A percentile compares a stretch with the other conserved stretches of the same genome.
These are phyloP conservation scores for Sympetrum striolatum DNA, from an alignment of 2,888 invertebrate species.

Conservation along the genomic window DNA sequence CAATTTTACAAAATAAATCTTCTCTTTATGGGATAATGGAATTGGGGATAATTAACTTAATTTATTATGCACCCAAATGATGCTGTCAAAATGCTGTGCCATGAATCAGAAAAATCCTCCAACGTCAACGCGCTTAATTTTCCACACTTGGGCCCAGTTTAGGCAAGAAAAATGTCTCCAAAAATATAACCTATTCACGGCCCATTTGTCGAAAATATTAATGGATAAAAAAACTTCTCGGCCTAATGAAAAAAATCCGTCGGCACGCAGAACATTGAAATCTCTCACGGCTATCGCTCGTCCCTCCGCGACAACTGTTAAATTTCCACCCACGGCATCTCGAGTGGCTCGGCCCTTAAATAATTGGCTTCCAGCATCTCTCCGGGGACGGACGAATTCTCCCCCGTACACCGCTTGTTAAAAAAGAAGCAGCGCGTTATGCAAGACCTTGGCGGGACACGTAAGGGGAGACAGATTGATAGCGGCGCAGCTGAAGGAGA, in stretches of 20 bases:
- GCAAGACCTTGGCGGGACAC: neutral
- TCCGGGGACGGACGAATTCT: neutral
- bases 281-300: slow-evolving; percentile 29
- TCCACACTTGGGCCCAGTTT: neutral
- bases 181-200: neutral
- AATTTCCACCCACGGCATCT: neutral
- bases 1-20: too few species aligned
- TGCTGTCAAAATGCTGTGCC: too few species aligned
- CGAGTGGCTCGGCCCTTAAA: neutral
- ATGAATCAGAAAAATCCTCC: neutral
- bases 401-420: neutral
- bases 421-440: neutral
- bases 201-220: neutral
- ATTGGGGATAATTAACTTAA: too few species aligned
- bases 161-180: neutral
- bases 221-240: neutral
- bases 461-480: slow-evolving; percentile 15
- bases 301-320: slow-evolving; percentile 5
- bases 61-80: too few species aligned
- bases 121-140: neutral
- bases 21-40: too few species aligned
- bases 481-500: slow-evolving; percentile 16
- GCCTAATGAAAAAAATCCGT: neutral
- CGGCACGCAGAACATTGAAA: neutral
- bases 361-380: neutral